Evolutionary conservation across 2,113 vertebrate species (phyloP).

Genomic region (Pelecanoides urinatrix): DNA sequence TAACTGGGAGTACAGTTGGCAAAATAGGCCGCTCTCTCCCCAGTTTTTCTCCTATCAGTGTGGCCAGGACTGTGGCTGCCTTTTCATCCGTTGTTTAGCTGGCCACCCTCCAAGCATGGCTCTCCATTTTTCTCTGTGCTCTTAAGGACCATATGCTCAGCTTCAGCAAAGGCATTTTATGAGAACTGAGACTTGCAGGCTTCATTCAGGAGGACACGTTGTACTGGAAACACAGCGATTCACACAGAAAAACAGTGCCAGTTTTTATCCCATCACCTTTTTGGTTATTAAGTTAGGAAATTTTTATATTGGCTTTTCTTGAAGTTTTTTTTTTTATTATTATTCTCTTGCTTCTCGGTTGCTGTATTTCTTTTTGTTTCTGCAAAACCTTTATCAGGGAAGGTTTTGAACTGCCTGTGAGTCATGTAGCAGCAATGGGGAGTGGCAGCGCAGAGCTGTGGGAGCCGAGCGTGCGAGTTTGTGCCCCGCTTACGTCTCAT

Average conservation of each 20-base stretch:
- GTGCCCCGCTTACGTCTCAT: not conserved
- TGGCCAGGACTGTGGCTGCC: not conserved
- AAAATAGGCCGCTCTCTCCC: not conserved
- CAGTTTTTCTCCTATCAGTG: not conserved
- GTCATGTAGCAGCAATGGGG: slow-evolving; percentile 8
- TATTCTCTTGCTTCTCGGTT: not conserved
- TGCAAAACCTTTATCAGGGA: not conserved
- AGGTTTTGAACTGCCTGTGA: not conserved
- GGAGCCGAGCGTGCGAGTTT: not conserved
- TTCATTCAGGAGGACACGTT: not conserved
- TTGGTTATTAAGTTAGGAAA: not conserved
- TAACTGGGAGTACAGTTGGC: not conserved
- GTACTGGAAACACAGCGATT: not conserved
- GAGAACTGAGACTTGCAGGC: not conserved
- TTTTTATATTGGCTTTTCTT: not conserved
- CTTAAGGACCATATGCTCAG: not conserved
- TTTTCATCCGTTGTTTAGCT: not conserved
- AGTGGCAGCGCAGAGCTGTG: not conserved
- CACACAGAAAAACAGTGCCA: not conserved
- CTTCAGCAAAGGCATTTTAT: not conserved
- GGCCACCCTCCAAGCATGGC: not conserved
- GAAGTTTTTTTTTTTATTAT: not conserved
- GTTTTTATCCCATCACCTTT: not conserved
- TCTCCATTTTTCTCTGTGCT: not conserved
- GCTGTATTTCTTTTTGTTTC: not conserved